Conservation (phyloP, 2,797 vertebrate genomes). For the Hypotaenidia okinawae region DNA sequence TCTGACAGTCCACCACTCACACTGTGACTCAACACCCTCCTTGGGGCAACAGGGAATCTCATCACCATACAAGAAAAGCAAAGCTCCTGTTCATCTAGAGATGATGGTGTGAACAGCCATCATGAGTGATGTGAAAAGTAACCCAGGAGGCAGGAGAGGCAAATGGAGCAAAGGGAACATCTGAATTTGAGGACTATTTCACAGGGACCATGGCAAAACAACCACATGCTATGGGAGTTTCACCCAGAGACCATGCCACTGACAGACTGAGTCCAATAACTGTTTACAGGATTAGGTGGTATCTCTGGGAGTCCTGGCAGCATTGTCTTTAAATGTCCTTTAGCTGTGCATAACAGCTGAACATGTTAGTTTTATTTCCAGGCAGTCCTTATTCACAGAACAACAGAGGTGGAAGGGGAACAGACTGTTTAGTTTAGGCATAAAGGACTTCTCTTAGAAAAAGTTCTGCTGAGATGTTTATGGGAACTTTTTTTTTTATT, state of each 20-base stretch:
- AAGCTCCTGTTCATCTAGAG: not conserved
- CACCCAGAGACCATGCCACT: not conserved
- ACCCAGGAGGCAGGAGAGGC: not conserved
- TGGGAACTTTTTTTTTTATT: not conserved
- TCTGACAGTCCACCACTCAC: not conserved
- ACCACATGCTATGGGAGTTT: not conserved
- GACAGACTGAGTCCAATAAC: not conserved
- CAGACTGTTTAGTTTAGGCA: not conserved
- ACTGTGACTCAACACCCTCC: not conserved
- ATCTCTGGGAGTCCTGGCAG: slow-evolving; percentile 16
- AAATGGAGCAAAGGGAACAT: not conserved
- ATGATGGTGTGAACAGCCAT: not conserved
- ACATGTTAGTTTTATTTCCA: slow-evolving; percentile 8
- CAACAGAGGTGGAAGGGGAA: not conserved
- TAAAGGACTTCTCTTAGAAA: slow-evolving; percentile 34
- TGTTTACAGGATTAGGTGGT: slow-evolving; percentile 20
- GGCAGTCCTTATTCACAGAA: not conserved
- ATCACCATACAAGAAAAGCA: not conserved
- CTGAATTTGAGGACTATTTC: not conserved
- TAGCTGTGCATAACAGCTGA: not conserved
- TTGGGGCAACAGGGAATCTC: not conserved
- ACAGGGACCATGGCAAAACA: not conserved
- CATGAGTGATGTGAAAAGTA: not conserved
- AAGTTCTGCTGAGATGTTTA: not conserved
- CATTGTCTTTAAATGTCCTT: slow-evolving; percentile 44